Base-by-base conservation (phyloP, 2,888 invertebrate genomes). In the Geotrupes spiniger region DNA sequence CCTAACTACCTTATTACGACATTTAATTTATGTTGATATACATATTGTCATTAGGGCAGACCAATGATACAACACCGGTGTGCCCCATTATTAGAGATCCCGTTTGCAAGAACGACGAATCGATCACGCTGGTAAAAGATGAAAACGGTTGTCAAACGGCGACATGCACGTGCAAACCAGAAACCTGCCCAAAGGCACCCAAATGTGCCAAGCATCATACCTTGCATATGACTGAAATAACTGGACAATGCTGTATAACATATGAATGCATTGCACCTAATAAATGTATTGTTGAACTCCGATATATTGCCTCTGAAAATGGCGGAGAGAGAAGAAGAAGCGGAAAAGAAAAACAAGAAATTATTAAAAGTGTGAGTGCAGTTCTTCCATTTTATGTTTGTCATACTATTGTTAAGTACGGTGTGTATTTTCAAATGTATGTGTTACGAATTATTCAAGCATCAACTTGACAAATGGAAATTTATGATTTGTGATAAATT, bases 121-220 rank as follows among this genome's bases (percentile, higher is more conserved):
- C 80, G 4, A 77, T 84, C 58, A 89, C 88, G 64, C 73, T 83
- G 48, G 81, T 82, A 58, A 81, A 75, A 0, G 81, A 78, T 21
- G 53, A 79, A 1, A 78, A 83, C 58, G 85, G 84, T 3, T 91
- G 91, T 70, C 80, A 80, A 25, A 81, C 84, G 58, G 88, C 84
- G 54, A 78, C 86, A 51, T 91, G 91, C 63, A 89, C 87, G 73
- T 91, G 91, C 63, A 82, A 83, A 63, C 87, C 87, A 1, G 78
- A 80, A 6, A 71, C 71, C 1, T 91, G 91, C 63, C 85, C 87
- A 0, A 52, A 62, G n/a, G 72, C 80, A 0, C 78, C 79, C 0
- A 57, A 64, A 1, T 87, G 87, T 58, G 77, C 81, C 1, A 74
- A 78, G 53, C 83, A 79, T 70, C 78, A 84, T 54, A 74, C 75